Evolutionary conservation across 2,797 vertebrate species (phyloP), one percentile per base, ranked within the genome.

Genomic region (Cirrhinus molitorella): DNA sequence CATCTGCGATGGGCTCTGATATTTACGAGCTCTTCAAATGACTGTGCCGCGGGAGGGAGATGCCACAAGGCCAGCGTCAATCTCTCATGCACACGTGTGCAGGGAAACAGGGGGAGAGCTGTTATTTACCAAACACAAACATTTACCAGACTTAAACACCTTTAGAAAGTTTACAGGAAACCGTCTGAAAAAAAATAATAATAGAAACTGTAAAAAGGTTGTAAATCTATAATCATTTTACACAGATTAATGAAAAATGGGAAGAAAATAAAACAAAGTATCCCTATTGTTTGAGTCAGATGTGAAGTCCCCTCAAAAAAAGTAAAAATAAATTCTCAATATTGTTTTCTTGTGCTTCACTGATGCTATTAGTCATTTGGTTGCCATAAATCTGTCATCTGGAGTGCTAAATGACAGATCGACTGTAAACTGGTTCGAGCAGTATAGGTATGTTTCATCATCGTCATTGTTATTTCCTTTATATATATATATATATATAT

Each of bases 21-120:
- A 87, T 84, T 66, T 84, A 51, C 14, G 0, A 59, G 73, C 25
- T 87, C 78, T 57, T 51, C 34, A 70, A 81, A 87, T 87, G 82
- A 86, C 85, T 86, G 72, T 84, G 53, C 53, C 75, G 55, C 74
- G 5, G 77, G 51, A 80, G 85, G 84, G 81, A 86, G 78, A 80
- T 84, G 82, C 85, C 78, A 77, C 82, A 84, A 37, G 25, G 31
- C 65, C 61, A 81, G 12, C 25, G 1, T 83, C 19, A 0, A 53
- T 16, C 55, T 78, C 67, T 63, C 31, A 21, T 55, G 65, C 49
- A 65, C 47, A 77, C 53, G 25, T 72, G 68, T 55, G 40, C 66
- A 78, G 78, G 25, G 40, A 83, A 83, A 86, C 13, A 13, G 74
- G 59, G 37, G 77, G 71, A 47, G 21, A 59, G 6, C 47, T 73